Percentiles rank a stretch among this genome's conserved stretches.
These are phyloP conservation scores for Tetragonula clypearis DNA, from an alignment of 1,140 invertebrate species.

Conservation along the genomic window DNA sequence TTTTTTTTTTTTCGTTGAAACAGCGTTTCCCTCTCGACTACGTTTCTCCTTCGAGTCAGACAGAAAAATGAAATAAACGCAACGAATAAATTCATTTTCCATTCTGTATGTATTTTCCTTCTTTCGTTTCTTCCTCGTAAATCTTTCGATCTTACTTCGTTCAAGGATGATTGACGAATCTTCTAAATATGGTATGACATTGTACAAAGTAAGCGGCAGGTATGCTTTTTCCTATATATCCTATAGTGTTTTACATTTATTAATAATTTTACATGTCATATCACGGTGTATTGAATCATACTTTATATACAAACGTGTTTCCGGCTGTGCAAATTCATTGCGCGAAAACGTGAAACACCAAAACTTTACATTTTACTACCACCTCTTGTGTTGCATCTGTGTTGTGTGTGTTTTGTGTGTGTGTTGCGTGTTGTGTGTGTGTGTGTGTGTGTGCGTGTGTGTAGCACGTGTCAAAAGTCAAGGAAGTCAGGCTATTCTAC, in stretches of 20 bases:
- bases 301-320: slow-evolving; percentile 67
- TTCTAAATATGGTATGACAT: slow-evolving; percentile 51
- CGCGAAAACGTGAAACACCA: slow-evolving; percentile 47
- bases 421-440: too few relatives aligned
- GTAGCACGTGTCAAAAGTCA: slow-evolving; percentile 41
- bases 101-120: slow-evolving; percentile 36
- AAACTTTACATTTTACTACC: slow-evolving; percentile 46
- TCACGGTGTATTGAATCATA: slow-evolving; percentile 64
- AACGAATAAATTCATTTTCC: slow-evolving; percentile 36
- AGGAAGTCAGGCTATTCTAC: slow-evolving; percentile 32
- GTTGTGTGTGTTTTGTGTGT: too few relatives aligned
- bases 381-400: neutral
- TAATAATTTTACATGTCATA: slow-evolving; percentile 73
- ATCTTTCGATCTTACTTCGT: slow-evolving; percentile 40
- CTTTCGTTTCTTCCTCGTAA: slow-evolving; percentile 28
- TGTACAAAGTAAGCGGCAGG: slow-evolving; percentile 61
- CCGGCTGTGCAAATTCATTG: slow-evolving; percentile 39
- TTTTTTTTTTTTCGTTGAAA: neutral
- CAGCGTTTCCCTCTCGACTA: neutral
- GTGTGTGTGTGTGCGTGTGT: neutral
- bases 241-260: slow-evolving; percentile 68
- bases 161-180: slow-evolving; percentile 53
- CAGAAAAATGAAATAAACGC: neutral
- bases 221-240: slow-evolving; percentile 37
- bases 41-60: neutral